These are phyloP conservation scores for Copsychus sechellarum DNA, from an alignment of 2,113 vertebrate genomes.

Conservation along the genomic window DNA sequence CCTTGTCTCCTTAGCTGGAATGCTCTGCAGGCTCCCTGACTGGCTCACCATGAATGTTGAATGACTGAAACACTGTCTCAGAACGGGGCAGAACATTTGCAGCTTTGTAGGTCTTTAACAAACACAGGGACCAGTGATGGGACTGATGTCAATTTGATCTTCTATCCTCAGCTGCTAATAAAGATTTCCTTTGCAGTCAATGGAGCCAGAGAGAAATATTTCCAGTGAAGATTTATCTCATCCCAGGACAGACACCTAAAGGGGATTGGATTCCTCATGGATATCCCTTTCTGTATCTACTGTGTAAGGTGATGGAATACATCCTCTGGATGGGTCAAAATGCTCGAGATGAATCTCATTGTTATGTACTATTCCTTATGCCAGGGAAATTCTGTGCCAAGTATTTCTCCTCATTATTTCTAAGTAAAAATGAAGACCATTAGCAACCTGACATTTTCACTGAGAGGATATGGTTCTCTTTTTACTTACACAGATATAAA, in stretches of 20 bases:
- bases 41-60: neutral
- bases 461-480: neutral
- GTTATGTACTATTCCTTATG: neutral
- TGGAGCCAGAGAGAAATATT: neutral
- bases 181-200: neutral
- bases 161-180: neutral
- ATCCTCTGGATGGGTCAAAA: neutral
- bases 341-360: neutral
- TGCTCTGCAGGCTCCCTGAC: neutral
- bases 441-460: conserved; percentile 16
- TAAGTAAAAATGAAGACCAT: conserved; percentile 1
- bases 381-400: neutral
- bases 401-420: conserved; percentile 22
- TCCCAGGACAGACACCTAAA: neutral
- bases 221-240: neutral
- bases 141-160: neutral
- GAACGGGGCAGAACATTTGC: neutral
- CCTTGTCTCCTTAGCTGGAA: neutral
- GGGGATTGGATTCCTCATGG: neutral
- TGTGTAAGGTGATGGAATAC: neutral
- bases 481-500: neutral
- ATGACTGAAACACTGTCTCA: neutral
- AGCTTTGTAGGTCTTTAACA: neutral
- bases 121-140: neutral
- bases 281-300: neutral